Base-by-base conservation (phyloP, 2,888 invertebrate genomes). In the Cosmopolites sordidus region DNA sequence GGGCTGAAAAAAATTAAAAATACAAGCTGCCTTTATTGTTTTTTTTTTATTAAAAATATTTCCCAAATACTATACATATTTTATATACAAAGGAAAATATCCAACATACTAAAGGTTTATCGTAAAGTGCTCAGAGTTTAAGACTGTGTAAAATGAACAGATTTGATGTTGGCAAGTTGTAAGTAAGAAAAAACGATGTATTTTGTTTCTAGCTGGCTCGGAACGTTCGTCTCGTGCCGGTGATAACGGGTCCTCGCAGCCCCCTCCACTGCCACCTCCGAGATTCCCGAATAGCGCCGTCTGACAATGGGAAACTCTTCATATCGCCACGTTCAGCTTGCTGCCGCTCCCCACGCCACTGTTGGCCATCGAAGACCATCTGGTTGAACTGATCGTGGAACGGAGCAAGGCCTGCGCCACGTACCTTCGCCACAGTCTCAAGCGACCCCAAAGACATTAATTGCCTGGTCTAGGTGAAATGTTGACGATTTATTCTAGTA, bases 171-270 rank as follows among this genome's bases (percentile, higher is more conserved):
- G n/a, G n/a, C n/a, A n/a, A n/a, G n/a, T n/a, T n/a, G n/a, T n/a
- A n/a, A n/a, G n/a, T n/a, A n/a, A n/a, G n/a, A n/a, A n/a, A n/a
- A n/a, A n/a, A n/a, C n/a, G n/a, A n/a, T n/a, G n/a, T n/a, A n/a
- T 22, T 22, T 22, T 22, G 22, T 22, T 22, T 22, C 22, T 22
- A 85, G 81, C 87, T 84, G 90, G 89, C 76, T 91, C 89, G 76
- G 91, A 91, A 78, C 88, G 84, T 78, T 90, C 88, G 79, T 89
- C 89, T 78, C 82, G 79, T 75, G 82, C 81, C 73, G 87, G 84
- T 75, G 82, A 82, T 82, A 79, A 75, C 72, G 50, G 58, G 73
- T 84, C 87, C 38, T 73, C 76, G 71, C 78, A 87, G 74, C 86
- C 87, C 74, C 88, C 89, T 74, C 87, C 88, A 73, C 83, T 87